Conservation (phyloP, 2,888 invertebrate species). For the Dolomedes plantarius region DNA sequence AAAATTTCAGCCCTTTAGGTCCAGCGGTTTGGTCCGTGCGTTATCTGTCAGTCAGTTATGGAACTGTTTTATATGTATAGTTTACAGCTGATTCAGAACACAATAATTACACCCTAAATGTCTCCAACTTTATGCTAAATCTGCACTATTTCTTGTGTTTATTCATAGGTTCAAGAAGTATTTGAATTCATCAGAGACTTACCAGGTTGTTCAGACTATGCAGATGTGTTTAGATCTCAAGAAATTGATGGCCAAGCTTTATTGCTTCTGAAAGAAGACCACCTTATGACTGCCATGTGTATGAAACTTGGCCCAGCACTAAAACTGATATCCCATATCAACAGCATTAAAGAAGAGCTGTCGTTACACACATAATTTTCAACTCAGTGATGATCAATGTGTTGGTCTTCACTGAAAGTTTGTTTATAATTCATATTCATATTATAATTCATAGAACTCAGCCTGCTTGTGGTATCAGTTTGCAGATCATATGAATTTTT, state of each 20-base stretch:
- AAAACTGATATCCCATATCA: slow-evolving; percentile 93
- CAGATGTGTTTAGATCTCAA: slow-evolving; percentile 94
- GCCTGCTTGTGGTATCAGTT: background rate
- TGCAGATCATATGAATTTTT: no score
- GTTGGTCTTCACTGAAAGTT: background rate
- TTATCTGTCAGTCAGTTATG: no score
- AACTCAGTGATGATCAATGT: background rate
- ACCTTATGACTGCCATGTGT: slow-evolving; percentile 93
- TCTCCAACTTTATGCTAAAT: no score
- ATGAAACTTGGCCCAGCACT: slow-evolving; percentile 97
- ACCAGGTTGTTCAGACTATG: slow-evolving; percentile 93
- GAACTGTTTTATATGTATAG: no score
- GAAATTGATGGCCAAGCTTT: slow-evolving; percentile 97
- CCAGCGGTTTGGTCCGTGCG: no score
- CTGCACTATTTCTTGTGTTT: background rate
- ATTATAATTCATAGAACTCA: background rate
- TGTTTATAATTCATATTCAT: background rate
- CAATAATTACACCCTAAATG: no score
- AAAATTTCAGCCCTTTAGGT: no score
- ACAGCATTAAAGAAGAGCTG: slow-evolving; percentile 72
- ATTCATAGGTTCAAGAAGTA: slow-evolving; percentile 85
- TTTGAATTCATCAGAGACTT: slow-evolving; percentile 90
- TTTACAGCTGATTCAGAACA: no score
- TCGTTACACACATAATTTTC: slow-evolving; percentile 10
- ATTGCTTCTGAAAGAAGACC: slow-evolving; percentile 92